Evolutionary conservation across 2,113 vertebrate species (phyloP).

Genomic region (Danio rerio): GRCz12tu NC_133176.1:19340501-19341000

Average conservation of each 20-base stretch:
- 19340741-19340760: conserved; percentile 72
- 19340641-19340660: neutral
- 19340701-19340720: conserved; percentile 33
- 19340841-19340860: conserved; percentile 81
- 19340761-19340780: conserved; percentile 44
- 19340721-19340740: conserved; percentile 71
- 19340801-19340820: conserved; percentile 53
- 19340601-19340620: neutral
- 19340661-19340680: conserved; percentile 1
- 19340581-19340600: neutral
- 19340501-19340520: neutral
- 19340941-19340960: conserved; percentile 56
- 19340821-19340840: conserved; percentile 72
- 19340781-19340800: conserved; percentile 24
- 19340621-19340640: neutral
- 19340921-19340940: conserved; percentile 60
- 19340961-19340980: conserved; percentile 46
- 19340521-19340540: neutral
- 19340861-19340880: conserved; percentile 81
- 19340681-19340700: neutral
- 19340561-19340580: neutral
- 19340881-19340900: conserved; percentile 50
- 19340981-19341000: conserved; percentile 77
- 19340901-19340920: conserved; percentile 50
- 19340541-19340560: neutral